Conservation (phyloP, 23 tunicate genomes). For the Phallusia fumigata region DNA sequence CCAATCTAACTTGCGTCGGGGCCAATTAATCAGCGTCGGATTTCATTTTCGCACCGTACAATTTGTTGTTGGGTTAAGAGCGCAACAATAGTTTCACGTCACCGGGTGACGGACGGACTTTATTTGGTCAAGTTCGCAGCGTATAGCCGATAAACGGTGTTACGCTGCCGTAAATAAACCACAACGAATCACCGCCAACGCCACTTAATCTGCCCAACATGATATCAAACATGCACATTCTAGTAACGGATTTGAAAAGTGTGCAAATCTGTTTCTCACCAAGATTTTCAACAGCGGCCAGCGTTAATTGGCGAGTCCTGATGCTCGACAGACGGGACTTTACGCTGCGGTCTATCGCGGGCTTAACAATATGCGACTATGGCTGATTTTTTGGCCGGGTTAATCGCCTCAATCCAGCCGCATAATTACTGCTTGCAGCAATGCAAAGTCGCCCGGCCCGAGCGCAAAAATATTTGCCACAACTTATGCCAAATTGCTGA, state of each 20-base stretch:
- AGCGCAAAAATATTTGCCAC: slow-evolving; percentile 1
- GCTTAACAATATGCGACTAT: background rate
- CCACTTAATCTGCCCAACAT: slow-evolving; percentile 8
- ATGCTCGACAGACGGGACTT: background rate
- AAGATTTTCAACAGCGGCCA: slow-evolving; percentile 1
- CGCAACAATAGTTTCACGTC: background rate
- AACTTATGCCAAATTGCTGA: background rate
- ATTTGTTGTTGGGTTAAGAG: background rate
- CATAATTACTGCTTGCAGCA: background rate
- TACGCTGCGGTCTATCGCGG: slow-evolving; percentile 5
- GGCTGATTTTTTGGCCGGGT: background rate
- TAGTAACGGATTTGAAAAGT: background rate
- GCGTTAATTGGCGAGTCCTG: slow-evolving; percentile 7
- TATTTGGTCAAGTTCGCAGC: slow-evolving; percentile 1
- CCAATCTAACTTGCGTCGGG: too few species aligned
- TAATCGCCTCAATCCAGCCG: slow-evolving; percentile 5
- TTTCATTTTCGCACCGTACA: background rate
- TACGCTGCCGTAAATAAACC: background rate
- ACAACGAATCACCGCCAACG: background rate
- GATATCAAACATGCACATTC: background rate
- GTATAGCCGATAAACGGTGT: background rate
- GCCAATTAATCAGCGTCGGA: slow-evolving; percentile 7
- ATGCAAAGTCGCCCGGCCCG: background rate
- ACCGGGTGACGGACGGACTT: background rate
- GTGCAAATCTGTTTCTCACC: slow-evolving; percentile 2